Base-by-base conservation (phyloP, 2,888 invertebrate genomes). In the Catonia carolina region DNA sequence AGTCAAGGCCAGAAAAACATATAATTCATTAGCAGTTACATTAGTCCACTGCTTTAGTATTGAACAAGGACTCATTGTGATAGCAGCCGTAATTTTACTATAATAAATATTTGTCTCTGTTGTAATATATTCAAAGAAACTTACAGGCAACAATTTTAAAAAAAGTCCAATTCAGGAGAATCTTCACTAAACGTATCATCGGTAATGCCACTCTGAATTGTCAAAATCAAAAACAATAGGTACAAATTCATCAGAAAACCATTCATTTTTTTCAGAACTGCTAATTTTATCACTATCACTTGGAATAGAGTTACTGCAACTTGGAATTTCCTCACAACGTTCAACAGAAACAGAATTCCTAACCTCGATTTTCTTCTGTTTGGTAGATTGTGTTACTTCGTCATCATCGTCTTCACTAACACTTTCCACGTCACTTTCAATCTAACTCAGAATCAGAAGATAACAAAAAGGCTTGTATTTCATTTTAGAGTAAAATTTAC, bases 1-100 rank as follows among this genome's bases (percentile, higher is more conserved):
- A 35, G 45, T 35, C 10, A 56, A 14, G 20, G 52, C 56, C 42
- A 53, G 17, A 42, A 56, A 56, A 14, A 39, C 39, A 42, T 45
- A 53, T 10, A 53, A 63, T 65, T 66, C 64, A 63, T 62, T 63
- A 58, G 62, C 61, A 18, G 31, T 35, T 12, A 36, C 18, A 22
- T 50, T 33, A 50, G 36, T 36, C 50, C 50, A 35, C 36, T 50
- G 15, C 15, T 50, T 33, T 10, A 50, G 50, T 50, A 33, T 50
- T 18, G 36, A 50, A 18, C 35, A 18, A 35, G 14, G 18, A 18
- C 35, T 20, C 35, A 36, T 14, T 18, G 33, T 17, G 35, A 35
- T 50, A 31, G 49, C 49, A 31, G 27, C 15, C 18, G 33, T 31
- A 23, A 31, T 15, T 31, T 49, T 18, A 31, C 33, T 12, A 15